phyloP scores from a whole-genome alignment of 2,797 vertebrate genomes.

The Acrocephalus scirpaceus region DNA sequence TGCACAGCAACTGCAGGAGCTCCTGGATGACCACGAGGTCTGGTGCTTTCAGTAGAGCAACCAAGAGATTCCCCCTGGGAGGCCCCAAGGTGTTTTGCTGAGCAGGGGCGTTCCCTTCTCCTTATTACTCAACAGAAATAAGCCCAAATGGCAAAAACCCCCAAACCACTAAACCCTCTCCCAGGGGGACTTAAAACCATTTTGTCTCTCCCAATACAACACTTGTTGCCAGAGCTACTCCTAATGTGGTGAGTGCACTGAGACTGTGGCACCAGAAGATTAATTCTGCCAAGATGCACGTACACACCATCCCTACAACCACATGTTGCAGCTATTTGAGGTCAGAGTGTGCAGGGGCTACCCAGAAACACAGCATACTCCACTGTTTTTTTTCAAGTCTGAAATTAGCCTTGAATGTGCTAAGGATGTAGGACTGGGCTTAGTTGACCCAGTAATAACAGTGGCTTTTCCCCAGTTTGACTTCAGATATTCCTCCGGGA shows the following conservation, averaged over 20 bases:
- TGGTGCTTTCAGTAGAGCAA: background rate
- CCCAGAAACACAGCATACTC: background rate
- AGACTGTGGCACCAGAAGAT: background rate
- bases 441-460: background rate
- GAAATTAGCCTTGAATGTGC: background rate
- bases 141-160: background rate
- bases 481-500: background rate
- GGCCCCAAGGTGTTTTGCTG: background rate
- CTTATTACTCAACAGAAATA: background rate
- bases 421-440: background rate
- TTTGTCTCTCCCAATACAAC: background rate
- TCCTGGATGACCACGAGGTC: background rate
- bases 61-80: background rate
- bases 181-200: background rate
- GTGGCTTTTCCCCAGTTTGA: background rate
- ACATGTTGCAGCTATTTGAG: background rate
- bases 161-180: too few species aligned
- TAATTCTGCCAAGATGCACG: background rate
- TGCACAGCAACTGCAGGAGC: background rate
- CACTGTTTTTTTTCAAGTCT: background rate
- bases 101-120: background rate
- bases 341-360: background rate
- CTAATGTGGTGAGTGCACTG: background rate
- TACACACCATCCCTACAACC: background rate
- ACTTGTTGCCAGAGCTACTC: background rate